These are phyloP conservation scores for Spinus olivaceus DNA, from an alignment of 2,797 vertebrate species.

Conservation along the genomic window DNA sequence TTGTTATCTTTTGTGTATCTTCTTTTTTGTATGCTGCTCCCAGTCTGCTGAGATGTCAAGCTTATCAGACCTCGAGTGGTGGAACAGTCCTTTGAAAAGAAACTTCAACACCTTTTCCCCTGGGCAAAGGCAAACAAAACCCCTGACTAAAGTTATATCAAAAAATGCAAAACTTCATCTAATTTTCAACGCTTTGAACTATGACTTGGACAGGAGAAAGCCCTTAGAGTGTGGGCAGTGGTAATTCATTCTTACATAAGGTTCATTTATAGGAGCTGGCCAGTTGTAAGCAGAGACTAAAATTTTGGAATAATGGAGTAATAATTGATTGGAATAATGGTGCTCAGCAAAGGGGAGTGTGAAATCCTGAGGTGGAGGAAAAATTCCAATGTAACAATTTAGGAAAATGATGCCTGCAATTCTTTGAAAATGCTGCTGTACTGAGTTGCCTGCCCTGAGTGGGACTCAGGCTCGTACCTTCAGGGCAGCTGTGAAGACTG, in stretches of 20 bases:
- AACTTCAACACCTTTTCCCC: background rate
- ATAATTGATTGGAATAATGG: background rate
- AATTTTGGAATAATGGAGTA: background rate
- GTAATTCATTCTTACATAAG: background rate
- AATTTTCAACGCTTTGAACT: background rate
- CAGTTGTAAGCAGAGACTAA: background rate
- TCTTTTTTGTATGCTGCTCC: background rate
- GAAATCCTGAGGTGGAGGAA: background rate
- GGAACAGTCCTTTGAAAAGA: background rate
- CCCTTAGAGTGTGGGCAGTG: background rate
- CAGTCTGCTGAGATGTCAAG: background rate
- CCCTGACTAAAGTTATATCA: background rate
- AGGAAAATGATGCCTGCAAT: background rate
- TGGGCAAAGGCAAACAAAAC: background rate
- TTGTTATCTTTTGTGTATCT: background rate
- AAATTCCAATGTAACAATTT: background rate
- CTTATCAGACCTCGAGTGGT: background rate
- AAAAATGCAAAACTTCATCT: background rate
- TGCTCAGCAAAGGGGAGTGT: background rate
- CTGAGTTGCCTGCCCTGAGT: background rate
- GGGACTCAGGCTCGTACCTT: fast-evolving
- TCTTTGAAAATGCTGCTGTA: background rate
- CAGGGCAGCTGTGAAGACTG: fast-evolving
- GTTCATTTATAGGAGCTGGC: background rate
- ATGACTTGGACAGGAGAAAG: background rate